Conservation (phyloP, 2,888 invertebrate species). For the Cataglyphis cursor region DNA sequence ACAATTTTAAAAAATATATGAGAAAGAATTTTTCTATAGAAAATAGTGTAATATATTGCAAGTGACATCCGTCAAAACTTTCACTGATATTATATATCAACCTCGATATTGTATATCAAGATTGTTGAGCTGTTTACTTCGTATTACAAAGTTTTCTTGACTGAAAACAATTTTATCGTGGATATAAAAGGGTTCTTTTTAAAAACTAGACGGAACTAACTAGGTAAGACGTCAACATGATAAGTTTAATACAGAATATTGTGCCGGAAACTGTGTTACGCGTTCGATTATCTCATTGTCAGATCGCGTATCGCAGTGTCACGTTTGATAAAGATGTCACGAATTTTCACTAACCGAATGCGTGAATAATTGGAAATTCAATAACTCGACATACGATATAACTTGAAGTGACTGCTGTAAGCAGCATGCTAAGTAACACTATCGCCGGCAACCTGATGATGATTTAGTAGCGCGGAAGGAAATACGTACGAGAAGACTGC, state of each 20-base stretch:
- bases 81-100: background rate
- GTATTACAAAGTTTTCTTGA: background rate
- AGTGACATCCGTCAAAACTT: background rate
- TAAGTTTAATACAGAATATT: background rate
- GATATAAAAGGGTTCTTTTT: background rate
- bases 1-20: background rate
- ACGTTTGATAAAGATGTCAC: conserved; percentile 14
- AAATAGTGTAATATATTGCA: background rate
- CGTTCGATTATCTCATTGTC: background rate
- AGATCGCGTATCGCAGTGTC: background rate
- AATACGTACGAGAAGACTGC: conserved; percentile 48
- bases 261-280: background rate
- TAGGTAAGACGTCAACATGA: background rate
- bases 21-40: background rate
- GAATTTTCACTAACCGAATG: conserved; percentile 36
- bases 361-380: conserved; percentile 53
- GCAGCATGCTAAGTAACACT: conserved; percentile 52
- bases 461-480: conserved; percentile 53
- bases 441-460: conserved; percentile 50
- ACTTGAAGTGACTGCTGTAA: conserved; percentile 24
- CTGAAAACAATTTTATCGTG: background rate
- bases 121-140: background rate
- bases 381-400: conserved; percentile 32
- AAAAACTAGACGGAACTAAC: background rate
- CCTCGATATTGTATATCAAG: background rate